These are phyloP conservation scores for Cephus cinctus DNA, from an alignment of 1,140 invertebrate species.

Conservation along the genomic window DNA sequence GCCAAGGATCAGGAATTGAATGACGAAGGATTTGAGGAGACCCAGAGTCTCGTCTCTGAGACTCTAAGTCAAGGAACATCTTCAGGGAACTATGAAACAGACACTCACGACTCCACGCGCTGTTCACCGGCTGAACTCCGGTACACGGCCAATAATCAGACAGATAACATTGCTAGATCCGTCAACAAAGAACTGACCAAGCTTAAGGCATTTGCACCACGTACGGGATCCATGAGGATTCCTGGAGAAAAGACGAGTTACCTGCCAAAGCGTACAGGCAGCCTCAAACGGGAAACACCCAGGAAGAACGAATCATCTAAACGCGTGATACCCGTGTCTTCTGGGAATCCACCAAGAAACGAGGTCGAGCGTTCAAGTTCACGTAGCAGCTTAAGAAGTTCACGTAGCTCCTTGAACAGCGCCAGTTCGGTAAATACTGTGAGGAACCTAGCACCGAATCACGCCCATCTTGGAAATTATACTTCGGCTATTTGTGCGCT, in stretches of 20 bases:
- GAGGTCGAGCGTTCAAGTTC: constrained; percentile 66
- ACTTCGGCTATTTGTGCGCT: constrained; percentile 48
- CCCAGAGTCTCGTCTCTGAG: constrained; percentile 81
- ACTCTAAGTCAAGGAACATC: constrained; percentile 78
- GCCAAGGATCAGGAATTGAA: constrained; percentile 69
- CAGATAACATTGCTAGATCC: not conserved
- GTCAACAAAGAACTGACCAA: constrained; percentile 18
- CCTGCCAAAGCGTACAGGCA: constrained; percentile 37
- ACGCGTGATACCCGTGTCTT: too few relatives aligned
- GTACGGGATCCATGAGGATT: constrained; percentile 6
- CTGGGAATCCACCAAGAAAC: constrained; percentile 21
- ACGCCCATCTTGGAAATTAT: constrained; percentile 41
- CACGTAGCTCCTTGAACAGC: constrained; percentile 79
- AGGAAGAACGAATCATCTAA: constrained; percentile 28
- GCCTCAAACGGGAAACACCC: constrained; percentile 33
- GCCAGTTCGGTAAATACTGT: constrained; percentile 78
- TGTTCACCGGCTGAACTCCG: constrained; percentile 47
- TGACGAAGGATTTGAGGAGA: constrained; percentile 89
- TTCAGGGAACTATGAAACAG: constrained; percentile 69
- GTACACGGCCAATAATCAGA: constrained; percentile 13
- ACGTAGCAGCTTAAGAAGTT: constrained; percentile 74
- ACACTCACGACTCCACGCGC: constrained; percentile 56
- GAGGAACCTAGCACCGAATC: constrained; percentile 59
- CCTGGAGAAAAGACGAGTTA: constrained; percentile 34
- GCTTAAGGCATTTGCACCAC: constrained; percentile 13